phyloP scores from a whole-genome alignment of 1,140 invertebrate genomes.

The Drosophila subpulchrella region DNA sequence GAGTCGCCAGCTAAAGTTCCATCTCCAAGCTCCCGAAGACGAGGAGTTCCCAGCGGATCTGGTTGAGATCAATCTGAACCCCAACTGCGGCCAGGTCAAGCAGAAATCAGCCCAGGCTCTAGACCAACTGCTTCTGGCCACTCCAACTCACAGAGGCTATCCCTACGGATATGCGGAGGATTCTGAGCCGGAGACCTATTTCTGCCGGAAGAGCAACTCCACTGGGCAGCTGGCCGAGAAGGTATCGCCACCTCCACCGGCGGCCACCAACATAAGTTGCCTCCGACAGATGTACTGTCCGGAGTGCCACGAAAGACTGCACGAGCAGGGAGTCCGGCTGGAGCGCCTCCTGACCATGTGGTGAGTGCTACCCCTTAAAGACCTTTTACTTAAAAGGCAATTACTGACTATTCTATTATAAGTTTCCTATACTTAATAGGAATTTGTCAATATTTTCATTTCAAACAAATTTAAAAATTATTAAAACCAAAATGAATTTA shows the following conservation, averaged over 20 bases:
- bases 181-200: constrained; percentile 56
- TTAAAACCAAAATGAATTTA: neutral
- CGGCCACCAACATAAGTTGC: constrained; percentile 72
- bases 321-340: constrained; percentile 71
- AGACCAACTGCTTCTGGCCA: constrained; percentile 49
- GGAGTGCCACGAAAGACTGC: constrained; percentile 72
- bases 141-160: constrained; percentile 65
- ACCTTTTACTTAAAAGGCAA: neutral
- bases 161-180: constrained; percentile 70
- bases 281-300: constrained; percentile 79
- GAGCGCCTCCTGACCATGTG: constrained; percentile 70
- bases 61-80: constrained; percentile 69
- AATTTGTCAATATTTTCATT: too few species aligned
- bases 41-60: constrained; percentile 47
- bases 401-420: too few species aligned
- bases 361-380: constrained; percentile 30
- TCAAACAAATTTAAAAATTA: too few species aligned
- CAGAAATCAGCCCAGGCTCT: constrained; percentile 61
- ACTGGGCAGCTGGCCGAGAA: constrained; percentile 69
- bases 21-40: constrained; percentile 42
- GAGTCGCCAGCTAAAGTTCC: constrained; percentile 71
- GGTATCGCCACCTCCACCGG: constrained; percentile 57
- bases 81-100: constrained; percentile 38
- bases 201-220: constrained; percentile 70
- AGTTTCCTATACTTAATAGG: too few species aligned